phyloP scores from a whole-genome alignment of 2,113 vertebrate genomes.

The rabbit (Oryctolagus cuniculus) region mOryCun1.1 NC_091444.1:56293001-56293500 shows the following conservation, averaged over 20 bases:
- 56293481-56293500: no score
- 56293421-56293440: no score
- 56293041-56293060: neutral
- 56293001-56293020: neutral
- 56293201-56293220: neutral
- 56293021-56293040: neutral
- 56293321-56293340: no score
- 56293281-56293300: neutral
- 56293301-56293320: neutral
- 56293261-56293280: neutral
- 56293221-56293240: fast-evolving
- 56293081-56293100: neutral
- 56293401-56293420: no score
- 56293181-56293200: neutral
- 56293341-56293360: no score
- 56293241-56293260: neutral
- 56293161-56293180: neutral
- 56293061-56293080: neutral
- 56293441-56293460: no score
- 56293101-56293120: neutral
- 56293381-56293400: no score
- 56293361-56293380: no score
- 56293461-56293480: no score
- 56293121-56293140: neutral
- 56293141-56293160: neutral